Conservation (phyloP, 2,113 vertebrate species). For the pig (Sus scrofa) region T2T-Sscrofa CM000812.6:181526001-181526500, state of each 20-base stretch:
- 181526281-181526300: not conserved
- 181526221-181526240: constrained; percentile 42
- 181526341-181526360: not conserved
- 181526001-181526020: not conserved
- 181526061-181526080: not conserved
- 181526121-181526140: not conserved
- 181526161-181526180: not conserved
- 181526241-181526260: not conserved
- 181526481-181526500: not conserved
- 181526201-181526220: not conserved
- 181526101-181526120: not conserved
- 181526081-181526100: not conserved
- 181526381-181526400: not conserved
- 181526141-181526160: not conserved
- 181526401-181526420: constrained; percentile 38
- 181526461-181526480: not conserved
- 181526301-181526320: not conserved
- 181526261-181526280: not conserved
- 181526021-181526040: not conserved
- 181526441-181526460: not conserved
- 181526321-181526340: not conserved
- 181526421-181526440: not conserved
- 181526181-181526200: not conserved
- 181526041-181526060: not conserved
- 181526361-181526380: not conserved